phyloP scores from a whole-genome alignment of 1,140 invertebrate species.

The Drosophila nigrodunni region DNA sequence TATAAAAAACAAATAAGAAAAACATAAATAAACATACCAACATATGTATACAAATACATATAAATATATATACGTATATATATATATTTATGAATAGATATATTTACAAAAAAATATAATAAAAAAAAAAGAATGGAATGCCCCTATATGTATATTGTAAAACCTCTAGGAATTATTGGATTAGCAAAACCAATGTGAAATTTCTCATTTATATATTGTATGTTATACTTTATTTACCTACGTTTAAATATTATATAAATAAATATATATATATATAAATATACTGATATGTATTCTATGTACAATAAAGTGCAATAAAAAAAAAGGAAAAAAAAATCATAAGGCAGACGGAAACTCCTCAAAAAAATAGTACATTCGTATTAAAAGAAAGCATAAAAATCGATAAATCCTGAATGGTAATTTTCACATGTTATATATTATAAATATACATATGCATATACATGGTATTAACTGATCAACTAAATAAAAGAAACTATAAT shows the following conservation, averaged over 20 bases:
- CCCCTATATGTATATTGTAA: constrained; percentile 69
- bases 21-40: neutral
- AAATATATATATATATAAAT: constrained; percentile 47
- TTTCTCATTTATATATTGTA: constrained; percentile 63
- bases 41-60: constrained; percentile 36
- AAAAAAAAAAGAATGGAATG: constrained; percentile 8
- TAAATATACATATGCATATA: constrained; percentile 51
- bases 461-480: constrained; percentile 73
- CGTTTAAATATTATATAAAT: constrained; percentile 64
- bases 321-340: neutral
- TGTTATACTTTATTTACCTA: constrained; percentile 67
- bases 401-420: constrained; percentile 30
- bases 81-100: constrained; percentile 28
- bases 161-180: constrained; percentile 47
- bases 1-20: constrained; percentile 3
- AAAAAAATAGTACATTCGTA: neutral
- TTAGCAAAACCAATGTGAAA: constrained; percentile 35
- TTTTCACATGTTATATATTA: constrained; percentile 74
- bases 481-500: constrained; percentile 59
- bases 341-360: constrained; percentile 21
- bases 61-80: constrained; percentile 21
- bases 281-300: constrained; percentile 50
- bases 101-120: neutral
- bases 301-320: constrained; percentile 66
- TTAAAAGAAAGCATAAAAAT: neutral